These are phyloP conservation scores for Atopsyche davidsoni DNA, from an alignment of 1,140 invertebrate genomes.

Conservation along the genomic window DNA sequence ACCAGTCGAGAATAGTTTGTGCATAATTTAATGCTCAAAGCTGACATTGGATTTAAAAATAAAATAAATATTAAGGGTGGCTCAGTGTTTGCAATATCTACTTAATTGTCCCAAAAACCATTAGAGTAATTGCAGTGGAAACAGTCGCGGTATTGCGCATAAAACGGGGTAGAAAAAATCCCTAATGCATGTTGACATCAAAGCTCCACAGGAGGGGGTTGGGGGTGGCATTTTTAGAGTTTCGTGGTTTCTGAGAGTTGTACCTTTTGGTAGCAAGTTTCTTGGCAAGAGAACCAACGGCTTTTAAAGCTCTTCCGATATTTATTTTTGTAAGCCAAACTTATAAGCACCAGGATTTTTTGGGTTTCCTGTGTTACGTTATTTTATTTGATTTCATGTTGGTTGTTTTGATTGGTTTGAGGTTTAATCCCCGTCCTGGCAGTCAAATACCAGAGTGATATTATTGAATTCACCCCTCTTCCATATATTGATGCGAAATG, in stretches of 20 bases:
- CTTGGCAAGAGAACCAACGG: too few species aligned
- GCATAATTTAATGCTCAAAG: not conserved
- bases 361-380: too few species aligned
- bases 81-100: not conserved
- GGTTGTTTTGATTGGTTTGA: too few species aligned
- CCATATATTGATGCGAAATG: too few species aligned
- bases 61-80: not conserved
- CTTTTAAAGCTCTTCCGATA: slow-evolving; percentile 11
- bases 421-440: too few species aligned
- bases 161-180: slow-evolving; percentile 8
- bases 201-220: slow-evolving; percentile 3
- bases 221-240: slow-evolving; percentile 1
- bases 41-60: not conserved
- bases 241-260: too few species aligned
- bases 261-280: too few species aligned
- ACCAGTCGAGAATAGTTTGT: not conserved
- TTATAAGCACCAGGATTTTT: too few species aligned
- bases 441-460: too few species aligned
- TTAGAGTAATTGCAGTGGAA: slow-evolving; percentile 13
- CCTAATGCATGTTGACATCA: slow-evolving; percentile 17
- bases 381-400: too few species aligned
- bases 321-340: too few species aligned
- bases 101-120: slow-evolving; percentile 3
- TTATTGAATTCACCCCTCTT: too few species aligned
- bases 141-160: slow-evolving; percentile 2